Conservation (phyloP, 2,113 vertebrate species). For the Tyto alba region DNA sequence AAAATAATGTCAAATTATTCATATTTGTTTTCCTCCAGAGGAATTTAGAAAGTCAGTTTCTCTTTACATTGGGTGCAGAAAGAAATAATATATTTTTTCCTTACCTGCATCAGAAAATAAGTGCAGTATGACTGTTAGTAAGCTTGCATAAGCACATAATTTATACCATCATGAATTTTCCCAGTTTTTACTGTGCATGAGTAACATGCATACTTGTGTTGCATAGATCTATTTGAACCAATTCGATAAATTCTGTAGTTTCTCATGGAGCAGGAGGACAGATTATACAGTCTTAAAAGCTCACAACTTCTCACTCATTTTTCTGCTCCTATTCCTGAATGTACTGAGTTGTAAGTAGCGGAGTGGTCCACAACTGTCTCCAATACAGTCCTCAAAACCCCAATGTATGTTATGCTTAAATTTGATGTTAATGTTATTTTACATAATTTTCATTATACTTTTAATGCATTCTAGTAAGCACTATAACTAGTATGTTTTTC, state of each 20-base stretch:
- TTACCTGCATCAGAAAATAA: background rate
- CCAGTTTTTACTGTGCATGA: background rate
- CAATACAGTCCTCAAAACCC: background rate
- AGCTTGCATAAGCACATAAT: background rate
- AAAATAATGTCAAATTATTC: background rate
- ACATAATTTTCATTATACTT: background rate
- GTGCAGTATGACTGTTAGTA: background rate
- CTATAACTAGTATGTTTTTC: background rate
- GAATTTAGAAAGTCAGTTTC: background rate
- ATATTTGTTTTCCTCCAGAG: background rate
- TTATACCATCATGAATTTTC: background rate
- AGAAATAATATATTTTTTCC: background rate
- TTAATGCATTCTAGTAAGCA: background rate
- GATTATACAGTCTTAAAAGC: background rate
- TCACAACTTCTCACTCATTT: background rate
- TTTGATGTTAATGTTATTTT: background rate
- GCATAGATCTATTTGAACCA: background rate
- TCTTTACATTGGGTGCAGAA: background rate
- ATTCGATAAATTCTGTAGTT: background rate
- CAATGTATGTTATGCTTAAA: background rate
- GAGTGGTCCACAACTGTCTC: background rate
- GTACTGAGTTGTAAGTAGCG: background rate
- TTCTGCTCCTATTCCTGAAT: background rate
- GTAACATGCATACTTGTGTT: background rate
- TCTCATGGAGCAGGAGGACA: background rate